A percentile compares a stretch with the other conserved stretches of the same genome.
phyloP scores from a whole-genome alignment of 2,797 vertebrate genomes.

The Emys orbicularis region DNA sequence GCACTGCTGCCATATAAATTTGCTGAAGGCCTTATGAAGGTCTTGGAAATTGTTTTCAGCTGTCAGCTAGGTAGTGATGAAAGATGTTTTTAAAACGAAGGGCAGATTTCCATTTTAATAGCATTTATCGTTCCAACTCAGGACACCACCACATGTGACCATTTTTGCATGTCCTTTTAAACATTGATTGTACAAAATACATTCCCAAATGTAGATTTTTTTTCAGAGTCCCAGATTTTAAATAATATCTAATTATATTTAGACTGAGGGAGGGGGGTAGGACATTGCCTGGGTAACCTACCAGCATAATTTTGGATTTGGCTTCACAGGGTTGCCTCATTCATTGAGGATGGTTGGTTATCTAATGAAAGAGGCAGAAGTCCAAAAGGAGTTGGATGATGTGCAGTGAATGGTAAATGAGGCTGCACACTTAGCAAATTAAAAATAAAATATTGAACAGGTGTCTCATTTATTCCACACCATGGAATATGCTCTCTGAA shows the following conservation, averaged over 20 bases:
- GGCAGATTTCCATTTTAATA: not conserved
- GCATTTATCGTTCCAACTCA: not conserved
- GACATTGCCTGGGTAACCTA: not conserved
- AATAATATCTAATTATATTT: conserved; percentile 6
- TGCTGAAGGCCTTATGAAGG: conserved; percentile 2
- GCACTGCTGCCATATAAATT: not conserved
- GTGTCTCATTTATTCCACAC: not conserved
- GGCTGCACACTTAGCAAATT: not conserved
- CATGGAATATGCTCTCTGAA: not conserved
- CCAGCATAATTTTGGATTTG: conserved; percentile 4
- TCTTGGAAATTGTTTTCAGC: conserved; percentile 30
- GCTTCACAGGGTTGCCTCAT: not conserved
- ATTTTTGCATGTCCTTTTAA: not conserved
- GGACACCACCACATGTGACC: not conserved
- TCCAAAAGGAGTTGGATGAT: not conserved
- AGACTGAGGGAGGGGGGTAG: not conserved
- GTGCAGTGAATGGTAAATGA: conserved; percentile 8
- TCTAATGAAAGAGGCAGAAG: not conserved
- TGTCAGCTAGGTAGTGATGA: not conserved
- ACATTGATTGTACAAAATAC: not conserved
- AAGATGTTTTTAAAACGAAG: not conserved
- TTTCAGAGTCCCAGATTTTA: not conserved
- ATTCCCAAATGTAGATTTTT: not conserved
- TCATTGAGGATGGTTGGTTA: not conserved
- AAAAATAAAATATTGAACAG: not conserved